Evolutionary conservation across 2,113 vertebrate species (phyloP).

Genomic region (Chaetorhynchus papuensis): DNA sequence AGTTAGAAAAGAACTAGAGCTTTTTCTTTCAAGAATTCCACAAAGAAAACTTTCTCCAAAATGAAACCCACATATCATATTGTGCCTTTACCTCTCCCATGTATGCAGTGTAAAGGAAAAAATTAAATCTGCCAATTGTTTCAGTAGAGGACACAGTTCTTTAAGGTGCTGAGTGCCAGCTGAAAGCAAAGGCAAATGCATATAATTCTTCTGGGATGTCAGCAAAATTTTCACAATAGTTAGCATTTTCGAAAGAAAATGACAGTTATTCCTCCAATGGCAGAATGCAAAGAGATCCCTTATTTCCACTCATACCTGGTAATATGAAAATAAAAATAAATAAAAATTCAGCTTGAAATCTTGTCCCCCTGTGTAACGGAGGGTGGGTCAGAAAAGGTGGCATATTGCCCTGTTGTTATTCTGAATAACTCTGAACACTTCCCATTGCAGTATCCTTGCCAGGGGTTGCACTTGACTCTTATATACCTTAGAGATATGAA

Average conservation of each 20-base stretch:
- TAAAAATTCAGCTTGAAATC: neutral
- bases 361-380: neutral
- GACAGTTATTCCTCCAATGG: neutral
- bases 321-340: neutral
- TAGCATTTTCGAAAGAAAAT: neutral
- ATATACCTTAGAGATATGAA: neutral
- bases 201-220: neutral
- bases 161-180: neutral
- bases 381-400: neutral
- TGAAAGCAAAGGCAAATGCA: neutral
- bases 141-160: neutral
- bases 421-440: neutral
- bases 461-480: neutral
- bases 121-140: neutral
- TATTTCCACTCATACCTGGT: neutral
- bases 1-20: neutral
- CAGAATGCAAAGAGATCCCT: neutral
- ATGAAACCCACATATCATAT: neutral
- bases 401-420: neutral
- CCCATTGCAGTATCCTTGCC: neutral
- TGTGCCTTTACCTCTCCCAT: neutral
- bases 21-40: slow-evolving; percentile 19
- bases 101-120: neutral
- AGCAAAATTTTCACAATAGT: neutral
- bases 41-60: neutral